Conservation (phyloP, 2,888 invertebrate species). For the Zygogramma bicolorata region DNA sequence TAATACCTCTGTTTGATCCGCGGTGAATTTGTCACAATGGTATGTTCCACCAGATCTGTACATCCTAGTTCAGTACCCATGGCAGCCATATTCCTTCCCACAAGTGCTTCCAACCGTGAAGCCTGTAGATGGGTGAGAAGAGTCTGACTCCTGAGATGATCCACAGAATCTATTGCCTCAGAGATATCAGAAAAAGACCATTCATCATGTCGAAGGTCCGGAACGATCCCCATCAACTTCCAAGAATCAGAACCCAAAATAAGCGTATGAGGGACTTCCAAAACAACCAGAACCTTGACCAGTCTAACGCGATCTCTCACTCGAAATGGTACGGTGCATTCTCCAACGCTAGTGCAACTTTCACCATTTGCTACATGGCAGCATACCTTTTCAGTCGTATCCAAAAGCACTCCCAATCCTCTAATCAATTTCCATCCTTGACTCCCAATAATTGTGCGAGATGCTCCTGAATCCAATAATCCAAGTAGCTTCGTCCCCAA, state of each 20-base stretch:
- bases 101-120: background rate
- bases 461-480: too few relatives aligned
- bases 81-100: background rate
- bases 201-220: too few relatives aligned
- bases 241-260: too few relatives aligned
- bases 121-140: background rate
- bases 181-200: constrained; percentile 19
- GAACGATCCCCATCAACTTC: too few relatives aligned
- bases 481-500: too few relatives aligned
- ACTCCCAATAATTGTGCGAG: too few relatives aligned
- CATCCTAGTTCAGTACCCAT: constrained; percentile 25
- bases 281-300: constrained; percentile 3
- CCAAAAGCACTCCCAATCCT: constrained; percentile 13
- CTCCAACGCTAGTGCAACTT: constrained; percentile 20
- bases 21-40: constrained; percentile 8
- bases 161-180: background rate
- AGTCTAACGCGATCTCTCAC: constrained; percentile 24
- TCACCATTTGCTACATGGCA: constrained; percentile 38
- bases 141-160: too few relatives aligned
- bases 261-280: too few relatives aligned
- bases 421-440: too few relatives aligned
- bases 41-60: constrained; percentile 25
- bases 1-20: constrained; percentile 39
- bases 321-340: too few relatives aligned
- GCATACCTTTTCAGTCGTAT: constrained; percentile 10